Conservation (phyloP, 2,888 invertebrate genomes). For the Polyploca ridens region DNA sequence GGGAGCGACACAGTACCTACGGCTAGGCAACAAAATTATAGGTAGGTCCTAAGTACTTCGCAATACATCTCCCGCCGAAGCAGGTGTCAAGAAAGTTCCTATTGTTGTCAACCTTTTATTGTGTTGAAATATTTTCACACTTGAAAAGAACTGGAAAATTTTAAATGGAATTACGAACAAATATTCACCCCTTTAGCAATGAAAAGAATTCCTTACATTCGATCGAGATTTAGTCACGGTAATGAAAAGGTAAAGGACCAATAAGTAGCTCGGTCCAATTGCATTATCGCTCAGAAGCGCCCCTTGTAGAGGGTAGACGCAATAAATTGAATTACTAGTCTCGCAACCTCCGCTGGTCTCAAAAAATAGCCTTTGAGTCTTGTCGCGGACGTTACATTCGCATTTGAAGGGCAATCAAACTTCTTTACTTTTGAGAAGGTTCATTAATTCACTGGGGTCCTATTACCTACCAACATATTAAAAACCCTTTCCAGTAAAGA, state of each 20-base stretch:
- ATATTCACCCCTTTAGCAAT: slow-evolving; percentile 31
- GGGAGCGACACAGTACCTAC: slow-evolving; percentile 25
- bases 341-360: slow-evolving; percentile 63
- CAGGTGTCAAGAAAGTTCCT: slow-evolving; percentile 69
- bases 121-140: slow-evolving; percentile 58
- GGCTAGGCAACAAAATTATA: slow-evolving; percentile 14
- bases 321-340: slow-evolving; percentile 75
- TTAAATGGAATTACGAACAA: slow-evolving; percentile 27
- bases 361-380: slow-evolving; percentile 63
- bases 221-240: slow-evolving; percentile 60
- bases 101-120: slow-evolving; percentile 58
- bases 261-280: slow-evolving; percentile 79
- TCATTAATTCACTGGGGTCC: slow-evolving; percentile 21
- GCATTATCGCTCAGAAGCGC: slow-evolving; percentile 69
- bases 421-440: slow-evolving; percentile 40
- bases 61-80: slow-evolving; percentile 61
- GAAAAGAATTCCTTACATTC: slow-evolving; percentile 36
- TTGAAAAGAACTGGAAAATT: slow-evolving; percentile 33
- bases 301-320: slow-evolving; percentile 64
- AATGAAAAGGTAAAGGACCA: slow-evolving; percentile 78
- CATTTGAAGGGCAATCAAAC: slow-evolving; percentile 50
- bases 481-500: too few species aligned
- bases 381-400: slow-evolving; percentile 36
- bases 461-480: neutral
- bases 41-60: slow-evolving; percentile 7